A percentile compares a stretch with the other conserved stretches of the same genome.
Conservation (phyloP, 2,113 vertebrate genomes). For the Camarhynchus parvulus region DNA sequence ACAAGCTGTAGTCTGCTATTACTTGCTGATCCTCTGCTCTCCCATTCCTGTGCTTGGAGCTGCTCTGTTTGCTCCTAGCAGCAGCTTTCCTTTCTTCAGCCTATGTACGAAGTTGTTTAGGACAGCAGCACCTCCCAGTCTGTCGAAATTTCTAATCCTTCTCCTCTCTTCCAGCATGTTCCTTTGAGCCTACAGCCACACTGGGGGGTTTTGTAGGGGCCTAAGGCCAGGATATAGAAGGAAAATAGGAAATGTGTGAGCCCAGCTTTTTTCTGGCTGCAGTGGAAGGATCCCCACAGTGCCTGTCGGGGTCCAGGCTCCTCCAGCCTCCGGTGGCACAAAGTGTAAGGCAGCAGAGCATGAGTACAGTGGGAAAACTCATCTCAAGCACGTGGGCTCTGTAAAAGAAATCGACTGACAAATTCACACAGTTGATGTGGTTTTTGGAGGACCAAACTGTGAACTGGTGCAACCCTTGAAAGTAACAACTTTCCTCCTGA, state of each 20-base stretch:
- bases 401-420: background rate
- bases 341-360: background rate
- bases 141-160: background rate
- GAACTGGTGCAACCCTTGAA: background rate
- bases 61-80: background rate
- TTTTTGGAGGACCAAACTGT: background rate
- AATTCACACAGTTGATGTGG: background rate
- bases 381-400: background rate
- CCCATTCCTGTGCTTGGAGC: background rate
- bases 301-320: background rate
- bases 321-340: background rate
- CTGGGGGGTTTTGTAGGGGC: background rate
- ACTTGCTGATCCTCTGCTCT: background rate
- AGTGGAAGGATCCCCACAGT: background rate
- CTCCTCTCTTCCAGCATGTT: background rate
- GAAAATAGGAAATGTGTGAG: background rate
- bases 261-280: background rate
- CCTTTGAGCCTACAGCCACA: background rate
- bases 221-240: background rate
- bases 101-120: background rate
- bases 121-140: background rate
- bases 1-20: background rate
- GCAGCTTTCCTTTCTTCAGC: background rate
- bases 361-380: background rate
- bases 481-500: background rate